Base-by-base conservation (phyloP, 2,888 invertebrate genomes). In the Ophion slaviceki region DNA sequence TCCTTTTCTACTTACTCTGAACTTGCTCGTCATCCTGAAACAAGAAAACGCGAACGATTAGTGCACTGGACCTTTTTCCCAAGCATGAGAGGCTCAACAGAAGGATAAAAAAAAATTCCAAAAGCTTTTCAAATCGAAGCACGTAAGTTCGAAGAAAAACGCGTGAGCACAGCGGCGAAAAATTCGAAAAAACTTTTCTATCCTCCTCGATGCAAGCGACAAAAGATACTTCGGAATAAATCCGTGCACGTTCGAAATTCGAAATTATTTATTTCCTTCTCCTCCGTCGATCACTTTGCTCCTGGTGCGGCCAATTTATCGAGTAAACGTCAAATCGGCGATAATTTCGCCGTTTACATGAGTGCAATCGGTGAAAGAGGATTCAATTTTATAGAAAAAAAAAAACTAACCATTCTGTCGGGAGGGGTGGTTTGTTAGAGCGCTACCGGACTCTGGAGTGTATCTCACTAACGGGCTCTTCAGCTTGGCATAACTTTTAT, bases 1-100 rank as follows among this genome's bases (percentile, higher is more conserved):
- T 20, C 36, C 20, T 70, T 64, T 20, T 83, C 4, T 88, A 92
- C 92, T 92, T 87, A 93, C 92, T 92, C 87, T 91, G 90, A 80
- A 92, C 90, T 85, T 91, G 91, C 86, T 93, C 92, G 14, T 93
- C 91, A 82, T 92, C 92, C 92, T 93, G 92, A 89, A 92, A 92
- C 88, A 92, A 80, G 88, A 84, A 85, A 89, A 86, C 83, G 87
- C 82, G 53, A 28, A 57, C 47, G 24, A 82, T 86, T 86, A 76
- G 36, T 70, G 71, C 82, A 82, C 79, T 17, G 11, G 20, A 20
- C 71, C 67, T 59, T 36, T 53, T 59, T 6, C 8, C 40, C 40
- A 14, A 17, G 17, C 17, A 14, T 17, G 53, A 17, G 17, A 53
- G 7, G 62, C 6, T 53, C 2, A 28, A 53, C 10, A 74, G 78